Base-by-base conservation (phyloP, 1,140 invertebrate genomes). In the Amphibalanus amphitrite region DNA sequence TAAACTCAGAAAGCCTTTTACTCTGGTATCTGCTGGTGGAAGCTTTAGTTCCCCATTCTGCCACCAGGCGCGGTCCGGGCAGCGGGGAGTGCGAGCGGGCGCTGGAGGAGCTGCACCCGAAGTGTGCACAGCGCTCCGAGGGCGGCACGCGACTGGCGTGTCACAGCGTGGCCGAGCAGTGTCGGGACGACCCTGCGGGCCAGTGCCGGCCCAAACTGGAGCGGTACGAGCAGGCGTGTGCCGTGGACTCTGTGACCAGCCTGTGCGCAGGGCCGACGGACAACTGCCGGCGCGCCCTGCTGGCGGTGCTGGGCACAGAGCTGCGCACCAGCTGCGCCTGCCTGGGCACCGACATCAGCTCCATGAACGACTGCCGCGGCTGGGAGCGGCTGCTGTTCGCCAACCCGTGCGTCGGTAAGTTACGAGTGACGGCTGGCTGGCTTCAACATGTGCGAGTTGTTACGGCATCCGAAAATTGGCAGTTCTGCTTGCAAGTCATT, bases 341-440 rank as follows among this genome's bases (percentile, higher is more conserved):
- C 78, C 69, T 70, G 0, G 89, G 89, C 6, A 88, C 88, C 0
- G 90, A 93, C 79, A 85, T 89, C 75, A 85, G 86, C 23, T 88
- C 92, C 77, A 80, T 92, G 0, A 91, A 92, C 78, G 89, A 91
- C 73, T 94, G 92, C 76, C 82, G 93, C 3, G 91, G 90, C 65
- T 94, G 91, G 91, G 90, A 93, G 76, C 80, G 91, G 68, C 84
- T 93, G n/a, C 84, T 94, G 6, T 93, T 91, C 91, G 86, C 93
- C 69, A 94, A 94, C 78, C 90, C 91, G 13, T 94, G 92, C 79
- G 91, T 94, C 70, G 90, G 92, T 94, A 81, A 88, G 89, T 83
- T 40, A 40, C 17, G 26, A 13, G 25, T 69, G 25, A 40, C 28
- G 47, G 33, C 38, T 6, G 38, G 17, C 6, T 38, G 17, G 6